Evolutionary conservation across 2,113 vertebrate genomes (phyloP).

Genomic region (Calidris pugnax): DNA sequence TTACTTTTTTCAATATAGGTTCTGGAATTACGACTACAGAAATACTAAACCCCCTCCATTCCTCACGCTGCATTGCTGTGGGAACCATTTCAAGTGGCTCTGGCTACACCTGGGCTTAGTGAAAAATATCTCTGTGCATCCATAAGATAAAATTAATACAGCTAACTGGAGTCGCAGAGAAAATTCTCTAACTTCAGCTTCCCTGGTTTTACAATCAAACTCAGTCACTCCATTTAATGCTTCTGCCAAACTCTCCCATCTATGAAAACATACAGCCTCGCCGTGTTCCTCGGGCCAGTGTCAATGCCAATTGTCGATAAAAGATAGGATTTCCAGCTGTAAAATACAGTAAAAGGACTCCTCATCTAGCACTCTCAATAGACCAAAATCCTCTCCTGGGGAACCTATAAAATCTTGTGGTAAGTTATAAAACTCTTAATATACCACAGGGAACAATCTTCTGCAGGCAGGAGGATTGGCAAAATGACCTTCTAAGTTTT

Average conservation of each 20-base stretch:
- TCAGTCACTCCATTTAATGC: neutral
- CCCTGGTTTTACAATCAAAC: neutral
- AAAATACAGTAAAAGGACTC: slow-evolving; percentile 36
- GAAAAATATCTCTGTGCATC: neutral
- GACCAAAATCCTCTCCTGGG: slow-evolving; percentile 57
- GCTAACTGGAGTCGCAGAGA: neutral
- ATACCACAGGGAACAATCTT: slow-evolving; percentile 47
- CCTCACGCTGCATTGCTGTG: neutral
- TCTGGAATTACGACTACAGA: neutral
- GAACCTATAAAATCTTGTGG: slow-evolving; percentile 42
- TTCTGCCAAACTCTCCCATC: neutral
- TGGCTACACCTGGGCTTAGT: neutral
- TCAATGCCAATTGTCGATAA: slow-evolving; percentile 23
- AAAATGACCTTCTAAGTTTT: slow-evolving; percentile 45
- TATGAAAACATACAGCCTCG: neutral
- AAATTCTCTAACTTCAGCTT: neutral
- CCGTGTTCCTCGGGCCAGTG: neutral
- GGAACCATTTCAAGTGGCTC: neutral
- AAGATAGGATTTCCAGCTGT: slow-evolving; percentile 32
- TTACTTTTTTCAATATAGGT: neutral
- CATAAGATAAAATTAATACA: neutral
- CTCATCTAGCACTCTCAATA: slow-evolving; percentile 39
- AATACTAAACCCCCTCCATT: neutral
- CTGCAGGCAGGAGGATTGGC: slow-evolving; percentile 12
- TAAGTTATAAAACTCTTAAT: slow-evolving; percentile 63